Evolutionary conservation across 2,797 vertebrate species (phyloP).

Genomic region (Podarcis siculus): DNA sequence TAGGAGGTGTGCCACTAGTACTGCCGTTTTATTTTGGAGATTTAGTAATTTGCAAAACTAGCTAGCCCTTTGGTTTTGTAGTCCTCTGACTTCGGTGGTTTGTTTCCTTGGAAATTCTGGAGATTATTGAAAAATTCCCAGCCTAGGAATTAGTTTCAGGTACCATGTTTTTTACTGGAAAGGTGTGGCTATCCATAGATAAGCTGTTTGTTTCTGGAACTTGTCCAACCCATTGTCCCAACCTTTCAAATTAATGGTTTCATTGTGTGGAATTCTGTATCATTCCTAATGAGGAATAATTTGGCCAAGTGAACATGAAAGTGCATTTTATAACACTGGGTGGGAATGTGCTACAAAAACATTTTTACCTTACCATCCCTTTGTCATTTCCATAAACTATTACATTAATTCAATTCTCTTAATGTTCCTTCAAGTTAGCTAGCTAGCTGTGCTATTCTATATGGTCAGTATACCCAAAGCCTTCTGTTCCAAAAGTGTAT

Average conservation of each 20-base stretch:
- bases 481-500: neutral
- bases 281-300: neutral
- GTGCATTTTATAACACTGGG: neutral
- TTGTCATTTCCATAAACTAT: neutral
- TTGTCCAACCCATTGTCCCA: neutral
- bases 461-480: neutral
- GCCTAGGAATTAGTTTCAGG: neutral
- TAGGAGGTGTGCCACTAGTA: neutral
- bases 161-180: neutral
- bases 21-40: neutral
- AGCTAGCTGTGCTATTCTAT: neutral
- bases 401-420: neutral
- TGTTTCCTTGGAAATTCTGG: neutral
- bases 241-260: neutral
- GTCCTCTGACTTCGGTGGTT: neutral
- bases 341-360: neutral
- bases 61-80: neutral
- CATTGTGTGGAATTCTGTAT: neutral
- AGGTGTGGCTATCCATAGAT: neutral
- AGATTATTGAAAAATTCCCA: neutral
- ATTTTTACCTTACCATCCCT: neutral
- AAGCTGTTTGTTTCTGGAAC: neutral
- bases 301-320: neutral
- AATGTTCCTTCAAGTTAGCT: fast-evolving
- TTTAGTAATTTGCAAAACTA: neutral